Evolutionary conservation across 2,797 vertebrate genomes (phyloP), one percentile per base, ranked within the genome.

Genomic region (Eupleurogrammus muticus): DNA sequence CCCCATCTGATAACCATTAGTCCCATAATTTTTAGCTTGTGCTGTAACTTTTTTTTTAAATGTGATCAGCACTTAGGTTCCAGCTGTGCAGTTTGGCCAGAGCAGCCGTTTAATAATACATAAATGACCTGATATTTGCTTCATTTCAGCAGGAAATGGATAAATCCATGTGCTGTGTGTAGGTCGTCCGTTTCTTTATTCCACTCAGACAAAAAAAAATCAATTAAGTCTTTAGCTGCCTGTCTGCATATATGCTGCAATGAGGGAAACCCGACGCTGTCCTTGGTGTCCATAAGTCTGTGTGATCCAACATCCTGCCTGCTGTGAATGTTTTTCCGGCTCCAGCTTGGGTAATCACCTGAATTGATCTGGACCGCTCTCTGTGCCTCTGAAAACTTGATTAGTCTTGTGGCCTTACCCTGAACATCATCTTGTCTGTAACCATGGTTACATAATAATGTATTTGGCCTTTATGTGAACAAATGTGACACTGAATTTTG

Each of bases 401-500:
- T 73, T 58, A 34, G 78, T 87, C 74, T 84, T 11, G 55, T 83
- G 88, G 90, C 90, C 88, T 92, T 90, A 86, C 42, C 59, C 72
- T 78, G 44, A 87, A 73, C 66, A 62, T 85, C 77, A 72, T 72
- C 56, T 67, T 49, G 76, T 88, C 69, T 80, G 46, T 81, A 74
- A 58, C 77, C 52, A 69, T 82, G 56, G 71, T 82, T 86, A 55
- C 23, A 68, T 79, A 55, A 77, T 77, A 36, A 69, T 50, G 60
- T 21, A 78, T 51, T 73, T 85, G 77, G 75, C 85, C 79, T 88
- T 84, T 61, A 77, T 80, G 90, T 89, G 87, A 91, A 90, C 81
- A 90, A 89, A 86, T 83, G 81, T 84, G 81, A 84, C 24, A 75
- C 84, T 87, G 71, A 77, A 72, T 90, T 93, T 92, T 93, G 91